Conservation (phyloP, 2,113 vertebrate species). For the Rhea pennata region DNA sequence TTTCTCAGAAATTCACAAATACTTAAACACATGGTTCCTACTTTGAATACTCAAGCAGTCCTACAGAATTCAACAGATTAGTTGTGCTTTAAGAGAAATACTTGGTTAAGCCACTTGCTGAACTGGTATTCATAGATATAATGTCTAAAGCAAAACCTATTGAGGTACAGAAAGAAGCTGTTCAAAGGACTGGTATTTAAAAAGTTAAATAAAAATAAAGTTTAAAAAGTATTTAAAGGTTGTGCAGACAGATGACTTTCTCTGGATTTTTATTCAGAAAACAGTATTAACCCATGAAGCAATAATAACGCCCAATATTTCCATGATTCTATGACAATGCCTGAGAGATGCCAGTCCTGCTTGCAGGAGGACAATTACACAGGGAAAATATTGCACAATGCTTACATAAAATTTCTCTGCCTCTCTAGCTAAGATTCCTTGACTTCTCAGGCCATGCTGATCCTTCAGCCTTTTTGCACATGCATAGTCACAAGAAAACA, state of each 20-base stretch:
- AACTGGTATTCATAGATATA: neutral
- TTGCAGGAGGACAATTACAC: neutral
- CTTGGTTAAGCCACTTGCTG: neutral
- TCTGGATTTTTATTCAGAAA: neutral
- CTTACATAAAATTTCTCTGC: neutral
- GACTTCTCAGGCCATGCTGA: neutral
- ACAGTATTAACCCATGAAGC: neutral
- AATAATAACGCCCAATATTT: neutral
- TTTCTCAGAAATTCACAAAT: neutral
- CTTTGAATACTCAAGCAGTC: neutral
- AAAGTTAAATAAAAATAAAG: too few species aligned
- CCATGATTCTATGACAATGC: neutral
- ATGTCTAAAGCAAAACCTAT: neutral
- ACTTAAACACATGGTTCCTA: neutral
- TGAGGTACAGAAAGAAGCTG: neutral
- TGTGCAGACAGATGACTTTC: neutral
- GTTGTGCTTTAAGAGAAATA: neutral
- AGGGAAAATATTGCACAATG: neutral
- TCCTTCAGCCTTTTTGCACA: neutral
- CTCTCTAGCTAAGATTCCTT: neutral
- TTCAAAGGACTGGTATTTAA: neutral
- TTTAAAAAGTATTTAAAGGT: neutral
- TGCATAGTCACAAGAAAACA: neutral
- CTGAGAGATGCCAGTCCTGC: neutral
- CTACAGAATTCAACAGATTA: neutral